These are phyloP conservation scores for Eonycteris spelaea DNA, from an alignment of 2,113 vertebrate genomes.

Conservation along the genomic window DNA sequence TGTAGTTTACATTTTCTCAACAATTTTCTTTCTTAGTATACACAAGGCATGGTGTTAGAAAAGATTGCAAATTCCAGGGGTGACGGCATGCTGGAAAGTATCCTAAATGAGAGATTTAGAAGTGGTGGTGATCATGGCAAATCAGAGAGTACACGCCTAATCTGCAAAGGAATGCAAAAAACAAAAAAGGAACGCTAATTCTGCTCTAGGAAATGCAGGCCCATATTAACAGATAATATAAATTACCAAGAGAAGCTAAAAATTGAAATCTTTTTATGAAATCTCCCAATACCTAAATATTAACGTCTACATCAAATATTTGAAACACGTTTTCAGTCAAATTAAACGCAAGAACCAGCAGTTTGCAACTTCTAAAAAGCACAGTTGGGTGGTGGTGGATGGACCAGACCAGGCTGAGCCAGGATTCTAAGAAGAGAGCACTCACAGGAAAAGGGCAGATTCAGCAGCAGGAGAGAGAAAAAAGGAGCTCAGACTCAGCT, in stretches of 20 bases:
- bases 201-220: background rate
- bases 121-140: background rate
- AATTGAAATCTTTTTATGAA: background rate
- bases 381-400: background rate
- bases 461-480: background rate
- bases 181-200: background rate
- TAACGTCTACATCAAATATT: background rate
- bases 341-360: background rate
- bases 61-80: background rate
- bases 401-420: background rate
- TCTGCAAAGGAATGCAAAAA: background rate
- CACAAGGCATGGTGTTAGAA: background rate
- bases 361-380: background rate
- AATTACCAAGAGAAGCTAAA: background rate
- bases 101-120: background rate
- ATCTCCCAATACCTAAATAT: background rate
- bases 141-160: background rate
- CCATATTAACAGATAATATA: background rate
- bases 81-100: background rate
- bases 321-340: background rate
- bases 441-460: background rate
- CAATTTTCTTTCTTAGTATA: background rate
- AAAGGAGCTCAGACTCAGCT: background rate
- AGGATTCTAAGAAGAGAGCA: background rate
- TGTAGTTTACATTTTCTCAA: background rate